A percentile compares a stretch with the other conserved stretches of the same genome.
phyloP scores from a whole-genome alignment of 2,797 vertebrate genomes.

The Pelodytes ibericus region DNA sequence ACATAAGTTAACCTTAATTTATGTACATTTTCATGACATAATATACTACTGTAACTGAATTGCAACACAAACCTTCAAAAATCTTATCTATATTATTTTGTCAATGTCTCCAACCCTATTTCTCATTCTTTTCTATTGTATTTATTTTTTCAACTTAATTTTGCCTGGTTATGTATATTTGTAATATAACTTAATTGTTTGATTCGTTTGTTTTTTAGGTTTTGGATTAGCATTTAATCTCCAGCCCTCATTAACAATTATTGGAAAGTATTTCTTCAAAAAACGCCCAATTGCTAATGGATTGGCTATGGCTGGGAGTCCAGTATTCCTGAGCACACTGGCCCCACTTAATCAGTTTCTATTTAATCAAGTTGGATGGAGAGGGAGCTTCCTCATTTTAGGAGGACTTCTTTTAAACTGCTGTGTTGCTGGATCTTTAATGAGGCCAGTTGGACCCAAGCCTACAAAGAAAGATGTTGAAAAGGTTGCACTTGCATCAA shows the following conservation, averaged over 20 bases:
- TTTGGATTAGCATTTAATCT: conserved; percentile 95
- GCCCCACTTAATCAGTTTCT: conserved; percentile 96
- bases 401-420: conserved; percentile 89
- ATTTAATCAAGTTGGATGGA: conserved; percentile 90
- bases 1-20: too few species aligned
- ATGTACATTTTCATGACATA: too few species aligned
- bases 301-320: conserved; percentile 95
- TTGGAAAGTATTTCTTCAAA: conserved; percentile 92
- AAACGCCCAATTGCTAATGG: conserved; percentile 94
- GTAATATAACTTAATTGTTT: too few species aligned
- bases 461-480: conserved; percentile 72
- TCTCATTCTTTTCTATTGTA: too few species aligned
- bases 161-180: conserved; percentile 2
- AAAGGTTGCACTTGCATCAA: conserved; percentile 59
- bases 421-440: conserved; percentile 91
- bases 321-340: conserved; percentile 92
- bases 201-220: conserved; percentile 72
- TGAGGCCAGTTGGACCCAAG: conserved; percentile 83
- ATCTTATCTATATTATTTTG: too few species aligned
- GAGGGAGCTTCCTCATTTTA: conserved; percentile 93
- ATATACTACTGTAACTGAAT: too few species aligned
- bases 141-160: neutral
- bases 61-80: too few species aligned
- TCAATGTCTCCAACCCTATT: neutral
- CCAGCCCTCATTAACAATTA: conserved; percentile 94